phyloP scores from a whole-genome alignment of 2,797 vertebrate genomes.

The Pteropus rufus region DNA sequence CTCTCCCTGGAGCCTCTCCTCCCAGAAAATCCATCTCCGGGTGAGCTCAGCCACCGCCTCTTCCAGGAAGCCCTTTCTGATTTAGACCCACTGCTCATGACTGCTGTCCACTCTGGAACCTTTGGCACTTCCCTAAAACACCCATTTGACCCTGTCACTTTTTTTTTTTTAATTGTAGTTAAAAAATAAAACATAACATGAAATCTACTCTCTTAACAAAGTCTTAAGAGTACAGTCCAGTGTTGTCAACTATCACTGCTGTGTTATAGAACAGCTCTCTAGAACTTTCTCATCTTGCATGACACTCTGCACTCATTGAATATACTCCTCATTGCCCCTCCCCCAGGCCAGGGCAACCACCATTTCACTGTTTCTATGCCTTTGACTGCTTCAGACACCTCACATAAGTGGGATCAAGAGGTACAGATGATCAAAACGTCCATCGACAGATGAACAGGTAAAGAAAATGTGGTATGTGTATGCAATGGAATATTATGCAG shows the following conservation, averaged over 20 bases:
- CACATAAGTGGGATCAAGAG: neutral
- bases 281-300: neutral
- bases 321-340: too few relatives aligned
- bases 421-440: neutral
- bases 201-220: neutral
- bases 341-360: neutral
- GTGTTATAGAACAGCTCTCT: neutral
- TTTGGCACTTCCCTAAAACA: neutral
- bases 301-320: neutral
- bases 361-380: neutral
- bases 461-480: neutral
- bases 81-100: neutral
- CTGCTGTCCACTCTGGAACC: neutral
- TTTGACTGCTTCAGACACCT: neutral
- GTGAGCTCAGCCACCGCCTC: neutral
- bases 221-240: neutral
- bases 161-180: neutral
- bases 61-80: constrained; percentile 7
- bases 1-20: neutral
- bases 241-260: neutral
- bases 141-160: neutral
- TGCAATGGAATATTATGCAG: neutral
- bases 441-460: neutral
- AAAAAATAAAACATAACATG: neutral
- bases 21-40: neutral